Evolutionary conservation across 2,888 invertebrate genomes (phyloP), one percentile per base, ranked within the genome.

Genomic region (Pogonocherus hispidulus): DNA sequence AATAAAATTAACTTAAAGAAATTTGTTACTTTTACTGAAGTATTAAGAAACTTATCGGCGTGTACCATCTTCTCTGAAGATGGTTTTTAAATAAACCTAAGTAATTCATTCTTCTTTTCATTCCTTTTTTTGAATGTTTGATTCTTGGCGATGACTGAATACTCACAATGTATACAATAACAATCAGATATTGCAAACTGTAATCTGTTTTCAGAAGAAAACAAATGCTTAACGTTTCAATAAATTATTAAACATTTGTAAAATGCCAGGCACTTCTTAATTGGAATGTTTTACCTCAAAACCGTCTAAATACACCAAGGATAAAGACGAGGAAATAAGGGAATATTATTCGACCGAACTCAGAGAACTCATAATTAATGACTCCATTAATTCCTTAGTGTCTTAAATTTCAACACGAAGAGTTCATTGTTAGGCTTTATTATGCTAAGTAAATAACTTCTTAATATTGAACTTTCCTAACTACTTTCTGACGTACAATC

Each of bases 371-470:
- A 41, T 41, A 41, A 41, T 41, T 41, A 41, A 41, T 41, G 2
- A 41, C 14, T 41, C 41, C 41, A 41, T 41, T 41, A 41, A 41
- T 41, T 41, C 16, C 41, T 41, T 16, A 41, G 41, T 41, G 14
- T 14, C 2, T n/a, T 9, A 41, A 41, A 41, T 41, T 41, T 41
- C 41, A 41, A 41, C 41, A 41, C n/a, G 41, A 41, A 41, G n/a
- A 41, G 41, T 14, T 41, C 41, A 41, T 41, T 41, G 41, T 41
- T 41, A 14, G 14, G n/a, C n/a, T 41, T 51, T 51, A 23, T 51
- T 27, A 8, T 27, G 16, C 51, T 27, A 51, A 23, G 23, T 51
- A 27, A 51, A 51, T 51, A 51, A 51, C 22, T 27, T 27, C 51
- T 6, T 51, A 51, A 27, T 23, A 27, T 51, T 22, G 41, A 41